Percentiles rank a stretch among this genome's conserved stretches.
Conservation (phyloP, 2,797 vertebrate species). For the Tokudaia tokunoshimensis region DNA sequence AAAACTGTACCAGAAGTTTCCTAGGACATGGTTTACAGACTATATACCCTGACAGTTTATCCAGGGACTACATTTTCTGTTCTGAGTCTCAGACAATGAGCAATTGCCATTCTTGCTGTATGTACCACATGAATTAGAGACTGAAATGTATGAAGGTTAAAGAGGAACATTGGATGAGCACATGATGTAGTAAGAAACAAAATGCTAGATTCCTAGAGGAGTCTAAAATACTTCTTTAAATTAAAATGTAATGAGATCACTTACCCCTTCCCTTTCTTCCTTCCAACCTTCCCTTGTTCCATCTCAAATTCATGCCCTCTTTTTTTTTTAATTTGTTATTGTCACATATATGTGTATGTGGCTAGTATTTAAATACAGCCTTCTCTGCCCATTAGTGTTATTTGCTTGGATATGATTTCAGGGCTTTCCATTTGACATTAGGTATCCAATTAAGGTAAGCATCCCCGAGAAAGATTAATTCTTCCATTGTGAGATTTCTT, state of each 20-base stretch:
- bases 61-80: not conserved
- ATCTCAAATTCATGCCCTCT: not conserved
- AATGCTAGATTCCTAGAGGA: not conserved
- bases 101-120: not conserved
- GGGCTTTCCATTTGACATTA: not conserved
- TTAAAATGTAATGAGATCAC: not conserved
- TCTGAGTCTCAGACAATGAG: not conserved
- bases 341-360: not conserved
- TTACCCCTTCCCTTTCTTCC: not conserved
- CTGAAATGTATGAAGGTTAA: not conserved
- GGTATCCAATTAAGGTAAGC: not conserved
- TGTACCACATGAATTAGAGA: not conserved
- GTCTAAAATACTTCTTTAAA: not conserved
- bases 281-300: not conserved
- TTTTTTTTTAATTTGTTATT: not conserved
- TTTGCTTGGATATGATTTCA: not conserved
- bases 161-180: not conserved
- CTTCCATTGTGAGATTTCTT: too few relatives aligned
- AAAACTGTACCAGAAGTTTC: not conserved
- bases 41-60: not conserved
- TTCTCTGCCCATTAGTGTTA: not conserved
- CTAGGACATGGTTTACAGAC: not conserved
- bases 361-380: not conserved
- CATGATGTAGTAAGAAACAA: conserved; percentile 18
- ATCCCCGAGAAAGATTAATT: not conserved